These are phyloP conservation scores for Poecilus cupreus DNA, from an alignment of 2,888 invertebrate genomes.

Conservation along the genomic window DNA sequence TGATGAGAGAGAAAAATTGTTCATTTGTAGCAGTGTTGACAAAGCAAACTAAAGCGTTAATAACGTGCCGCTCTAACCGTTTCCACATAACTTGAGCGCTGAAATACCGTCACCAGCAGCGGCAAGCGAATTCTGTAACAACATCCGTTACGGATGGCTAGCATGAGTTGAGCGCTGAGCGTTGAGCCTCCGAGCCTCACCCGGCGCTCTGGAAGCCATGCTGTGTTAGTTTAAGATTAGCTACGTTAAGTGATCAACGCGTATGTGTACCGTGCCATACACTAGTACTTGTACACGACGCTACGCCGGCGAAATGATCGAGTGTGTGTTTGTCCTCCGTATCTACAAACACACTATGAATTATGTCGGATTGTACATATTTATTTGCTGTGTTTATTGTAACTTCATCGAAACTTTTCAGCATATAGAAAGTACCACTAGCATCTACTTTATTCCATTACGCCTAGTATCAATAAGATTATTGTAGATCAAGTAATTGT, in stretches of 20 bases:
- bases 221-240: conserved; percentile 38
- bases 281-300: no score
- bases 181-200: not conserved
- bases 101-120: conserved; percentile 40
- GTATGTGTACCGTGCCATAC: not conserved
- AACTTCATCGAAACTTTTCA: not conserved
- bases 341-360: not conserved
- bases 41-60: conserved; percentile 54
- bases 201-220: conserved; percentile 10
- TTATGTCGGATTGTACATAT: not conserved
- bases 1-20: conserved; percentile 41
- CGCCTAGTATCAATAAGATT: no score
- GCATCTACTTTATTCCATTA: no score
- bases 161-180: conserved; percentile 1
- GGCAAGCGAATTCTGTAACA: conserved; percentile 39
- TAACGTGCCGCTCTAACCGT: conserved; percentile 39
- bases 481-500: no score
- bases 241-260: conserved; percentile 35
- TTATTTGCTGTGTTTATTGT: not conserved
- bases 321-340: not conserved
- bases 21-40: conserved; percentile 46
- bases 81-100: conserved; percentile 45
- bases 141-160: conserved; percentile 22
- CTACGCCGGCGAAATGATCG: not conserved
- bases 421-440: no score